Percentiles rank a stretch among this genome's conserved stretches.
phyloP scores from a whole-genome alignment of 2,113 vertebrate species.

The Catharus minimus region DNA sequence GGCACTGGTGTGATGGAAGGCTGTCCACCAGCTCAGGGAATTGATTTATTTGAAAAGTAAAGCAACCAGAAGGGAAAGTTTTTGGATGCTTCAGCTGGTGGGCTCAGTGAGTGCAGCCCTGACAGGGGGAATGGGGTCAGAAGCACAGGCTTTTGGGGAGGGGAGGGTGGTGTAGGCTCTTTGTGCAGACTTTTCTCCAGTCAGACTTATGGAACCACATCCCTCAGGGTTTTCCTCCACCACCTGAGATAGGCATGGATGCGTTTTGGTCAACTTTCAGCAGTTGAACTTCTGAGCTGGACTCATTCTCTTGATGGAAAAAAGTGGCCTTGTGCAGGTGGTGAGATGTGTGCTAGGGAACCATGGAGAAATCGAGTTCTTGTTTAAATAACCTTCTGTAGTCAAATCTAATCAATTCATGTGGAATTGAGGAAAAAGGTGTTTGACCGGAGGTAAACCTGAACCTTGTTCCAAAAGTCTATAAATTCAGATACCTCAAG shows the following conservation, averaged over 20 bases:
- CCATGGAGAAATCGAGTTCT: background rate
- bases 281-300: background rate
- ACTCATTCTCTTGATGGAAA: background rate
- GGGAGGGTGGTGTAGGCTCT: background rate
- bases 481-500: background rate
- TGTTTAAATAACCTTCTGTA: background rate
- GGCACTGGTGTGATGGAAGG: background rate
- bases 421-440: background rate
- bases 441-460: background rate
- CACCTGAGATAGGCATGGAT: background rate
- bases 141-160: background rate
- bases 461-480: background rate
- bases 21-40: background rate
- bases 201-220: background rate
- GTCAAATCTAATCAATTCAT: background rate
- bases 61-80: background rate
- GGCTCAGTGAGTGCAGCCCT: background rate
- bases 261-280: background rate
- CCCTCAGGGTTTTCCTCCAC: background rate
- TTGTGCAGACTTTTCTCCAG: background rate
- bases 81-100: rapidly evolving
- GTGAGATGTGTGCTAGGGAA: background rate
- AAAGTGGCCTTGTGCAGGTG: background rate
- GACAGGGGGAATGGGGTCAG: background rate
- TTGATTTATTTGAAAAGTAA: background rate